phyloP scores from a whole-genome alignment of 2,797 vertebrate genomes.

The Danio tinwini region DNA sequence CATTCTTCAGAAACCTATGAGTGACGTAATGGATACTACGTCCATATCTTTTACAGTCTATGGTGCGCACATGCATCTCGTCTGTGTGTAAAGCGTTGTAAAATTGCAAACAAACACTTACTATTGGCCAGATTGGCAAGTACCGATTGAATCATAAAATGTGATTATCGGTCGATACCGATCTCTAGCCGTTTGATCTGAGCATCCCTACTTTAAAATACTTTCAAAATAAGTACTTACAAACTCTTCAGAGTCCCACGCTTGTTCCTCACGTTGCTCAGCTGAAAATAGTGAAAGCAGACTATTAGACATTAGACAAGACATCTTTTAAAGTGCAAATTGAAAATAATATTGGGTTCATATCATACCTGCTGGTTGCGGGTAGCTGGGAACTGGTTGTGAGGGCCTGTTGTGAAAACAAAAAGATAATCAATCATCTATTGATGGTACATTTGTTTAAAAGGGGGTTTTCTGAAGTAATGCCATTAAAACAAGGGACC shows the following conservation, averaged over 20 bases:
- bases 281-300: constrained; percentile 23
- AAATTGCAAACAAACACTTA: too few relatives aligned
- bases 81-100: too few relatives aligned
- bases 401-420: constrained; percentile 25
- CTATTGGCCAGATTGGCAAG: too few relatives aligned
- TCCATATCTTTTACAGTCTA: too few relatives aligned
- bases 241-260: constrained; percentile 78
- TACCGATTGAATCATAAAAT: too few relatives aligned
- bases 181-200: too few relatives aligned
- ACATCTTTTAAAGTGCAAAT: not conserved
- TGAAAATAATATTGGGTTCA: not conserved
- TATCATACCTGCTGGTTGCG: constrained; percentile 68
- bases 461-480: too few relatives aligned
- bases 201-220: not conserved
- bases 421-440: not conserved
- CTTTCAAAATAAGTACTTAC: constrained; percentile 66
- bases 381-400: constrained; percentile 65
- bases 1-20: too few relatives aligned
- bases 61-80: too few relatives aligned
- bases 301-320: not conserved
- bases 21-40: too few relatives aligned
- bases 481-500: too few relatives aligned
- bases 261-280: constrained; percentile 47
- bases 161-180: too few relatives aligned
- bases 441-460: not conserved